phyloP scores from a whole-genome alignment of 2,113 vertebrate genomes.

The Montifringilla adamsi region DNA sequence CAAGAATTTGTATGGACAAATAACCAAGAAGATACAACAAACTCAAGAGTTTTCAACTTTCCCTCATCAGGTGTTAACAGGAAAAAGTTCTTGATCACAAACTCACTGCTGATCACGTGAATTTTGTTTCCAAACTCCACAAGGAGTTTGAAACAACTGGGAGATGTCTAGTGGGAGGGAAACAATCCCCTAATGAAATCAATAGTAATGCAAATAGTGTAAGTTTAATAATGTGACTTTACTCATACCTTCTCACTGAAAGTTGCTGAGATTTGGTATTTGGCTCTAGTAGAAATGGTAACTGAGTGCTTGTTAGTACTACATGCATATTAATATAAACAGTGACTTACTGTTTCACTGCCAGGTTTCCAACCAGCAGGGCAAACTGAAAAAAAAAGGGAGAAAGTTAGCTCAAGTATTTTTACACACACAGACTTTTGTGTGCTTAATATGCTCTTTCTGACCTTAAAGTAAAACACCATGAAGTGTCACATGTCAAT shows the following conservation, averaged over 20 bases:
- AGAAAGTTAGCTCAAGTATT: neutral
- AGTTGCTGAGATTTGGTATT: neutral
- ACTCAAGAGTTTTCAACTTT: neutral
- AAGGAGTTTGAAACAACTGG: neutral
- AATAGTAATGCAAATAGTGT: neutral
- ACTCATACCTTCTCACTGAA: neutral
- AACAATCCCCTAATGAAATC: neutral
- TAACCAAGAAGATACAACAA: neutral
- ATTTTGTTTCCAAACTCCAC: neutral
- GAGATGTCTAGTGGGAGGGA: neutral
- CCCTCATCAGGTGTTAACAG: neutral
- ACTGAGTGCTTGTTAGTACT: neutral
- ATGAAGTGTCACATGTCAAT: neutral
- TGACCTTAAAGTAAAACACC: neutral
- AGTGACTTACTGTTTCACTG: constrained; percentile 92
- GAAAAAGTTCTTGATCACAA: neutral
- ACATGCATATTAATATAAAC: neutral
- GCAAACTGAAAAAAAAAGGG: constrained; percentile 78
- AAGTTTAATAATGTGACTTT: neutral
- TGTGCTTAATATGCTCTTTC: neutral
- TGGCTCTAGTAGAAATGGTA: neutral
- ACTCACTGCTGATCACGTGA: neutral
- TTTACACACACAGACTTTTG: neutral
- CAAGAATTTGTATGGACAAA: neutral
- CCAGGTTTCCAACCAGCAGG: constrained; percentile 98